Base-by-base conservation (phyloP, 2,113 vertebrate species). In the Fulica atra region DNA sequence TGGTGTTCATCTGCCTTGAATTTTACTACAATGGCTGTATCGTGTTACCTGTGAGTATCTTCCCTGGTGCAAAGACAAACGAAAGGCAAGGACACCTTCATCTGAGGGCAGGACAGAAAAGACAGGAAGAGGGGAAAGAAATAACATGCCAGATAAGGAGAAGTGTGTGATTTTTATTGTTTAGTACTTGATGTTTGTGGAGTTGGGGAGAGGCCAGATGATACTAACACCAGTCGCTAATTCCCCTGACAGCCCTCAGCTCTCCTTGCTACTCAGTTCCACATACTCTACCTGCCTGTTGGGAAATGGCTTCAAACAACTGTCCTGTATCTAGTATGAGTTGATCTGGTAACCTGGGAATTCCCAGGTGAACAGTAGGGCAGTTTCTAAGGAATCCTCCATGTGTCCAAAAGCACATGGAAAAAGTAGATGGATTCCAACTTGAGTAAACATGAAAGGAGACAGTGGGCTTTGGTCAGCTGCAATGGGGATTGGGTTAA, bases 1-100 rank as follows among this genome's bases (percentile, higher is more conserved):
- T 57, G 82, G 10, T 82, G 68, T 83, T 96, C 90, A 89, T 83
- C 57, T 91, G 88, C 78, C 66, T 89, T 93, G 54, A 26, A 92
- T 96, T 95, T 95, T 96, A 72, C 83, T 94, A 71, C 69, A 86
- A 59, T 86, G 63, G 10, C 85, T 59, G 40, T 60, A 29, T 60
- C 9, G 0, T 48, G 29, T 86, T 68, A 66, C 93, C 83, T 72
- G 88, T 84, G 44, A 29, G 16, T 73, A 20, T 66, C 63, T 92
- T 81, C 74, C 36, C 61, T 14, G 8, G 19, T 87, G 65, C 38
- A 84, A 92, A 56, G 69, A 85, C 8, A 54, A 81, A 40, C 36
- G 89, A 81, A 89, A 78, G 26, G 18, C n/a, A 57, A 93, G 10
- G 48, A 13, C 28, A 24, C 71, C 42, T 83, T 71, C 38, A 16